phyloP scores from a whole-genome alignment of 2,113 vertebrate species.

The Melospiza georgiana region DNA sequence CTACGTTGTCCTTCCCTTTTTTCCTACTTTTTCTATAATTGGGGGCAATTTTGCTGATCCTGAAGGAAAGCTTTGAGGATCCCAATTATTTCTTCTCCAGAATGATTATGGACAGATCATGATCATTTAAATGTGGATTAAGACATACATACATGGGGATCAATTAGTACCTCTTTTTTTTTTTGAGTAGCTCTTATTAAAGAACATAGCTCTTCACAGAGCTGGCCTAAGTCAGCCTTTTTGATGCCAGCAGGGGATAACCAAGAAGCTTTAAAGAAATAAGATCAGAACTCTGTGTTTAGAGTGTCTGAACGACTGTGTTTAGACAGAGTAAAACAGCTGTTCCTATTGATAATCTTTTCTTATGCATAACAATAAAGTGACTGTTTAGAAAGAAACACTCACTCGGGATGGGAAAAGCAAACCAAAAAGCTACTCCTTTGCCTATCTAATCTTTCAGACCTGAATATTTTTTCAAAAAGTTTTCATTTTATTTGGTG shows the following conservation, averaged over 20 bases:
- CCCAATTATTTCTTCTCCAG: not conserved
- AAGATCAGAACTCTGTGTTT: not conserved
- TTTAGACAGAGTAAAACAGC: not conserved
- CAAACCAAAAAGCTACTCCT: not conserved
- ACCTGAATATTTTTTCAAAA: not conserved
- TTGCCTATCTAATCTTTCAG: not conserved
- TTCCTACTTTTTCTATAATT: not conserved
- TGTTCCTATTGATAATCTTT: not conserved
- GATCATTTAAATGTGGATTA: not conserved
- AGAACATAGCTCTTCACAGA: not conserved
- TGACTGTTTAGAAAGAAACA: not conserved
- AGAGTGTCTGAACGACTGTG: not conserved
- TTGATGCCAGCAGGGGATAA: not conserved
- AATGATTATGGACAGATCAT: not conserved
- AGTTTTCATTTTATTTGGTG: not conserved
- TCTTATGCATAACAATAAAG: not conserved
- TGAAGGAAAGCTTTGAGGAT: not conserved
- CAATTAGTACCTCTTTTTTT: not conserved
- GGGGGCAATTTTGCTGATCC: not conserved
- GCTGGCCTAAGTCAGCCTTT: not conserved
- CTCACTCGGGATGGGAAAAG: not conserved
- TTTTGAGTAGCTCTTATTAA: not conserved
- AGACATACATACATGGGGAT: not conserved
- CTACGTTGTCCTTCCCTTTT: rapidly evolving
- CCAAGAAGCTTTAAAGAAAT: not conserved